These are phyloP conservation scores for Drosophila prostipennis DNA, from an alignment of 2,888 invertebrate species.

Conservation along the genomic window DNA sequence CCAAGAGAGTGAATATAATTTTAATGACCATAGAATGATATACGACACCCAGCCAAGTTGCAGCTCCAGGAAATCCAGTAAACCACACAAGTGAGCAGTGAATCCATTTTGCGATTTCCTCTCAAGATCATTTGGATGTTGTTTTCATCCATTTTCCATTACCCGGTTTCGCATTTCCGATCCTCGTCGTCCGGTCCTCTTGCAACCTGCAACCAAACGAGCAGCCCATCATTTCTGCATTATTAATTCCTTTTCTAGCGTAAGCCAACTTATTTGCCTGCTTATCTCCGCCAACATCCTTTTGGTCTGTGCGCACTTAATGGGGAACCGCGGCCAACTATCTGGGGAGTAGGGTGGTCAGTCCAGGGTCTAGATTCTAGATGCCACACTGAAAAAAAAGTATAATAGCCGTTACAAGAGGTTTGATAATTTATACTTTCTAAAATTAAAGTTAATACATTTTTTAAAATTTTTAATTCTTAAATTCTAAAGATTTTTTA, in stretches of 20 bases:
- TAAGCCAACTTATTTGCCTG: slow-evolving; percentile 61
- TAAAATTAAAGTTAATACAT: no score
- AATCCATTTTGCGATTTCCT: slow-evolving; percentile 14
- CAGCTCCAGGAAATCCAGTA: not conserved
- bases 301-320: slow-evolving; percentile 55
- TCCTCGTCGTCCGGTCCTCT: slow-evolving; percentile 6
- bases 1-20: not conserved
- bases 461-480: no score
- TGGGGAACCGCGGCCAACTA: slow-evolving; percentile 37
- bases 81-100: slow-evolving; percentile 1
- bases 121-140: slow-evolving; percentile 9
- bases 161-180: slow-evolving; percentile 33
- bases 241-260: slow-evolving; percentile 45
- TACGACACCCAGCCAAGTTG: not conserved
- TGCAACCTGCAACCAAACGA: slow-evolving; percentile 7
- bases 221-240: slow-evolving; percentile 42
- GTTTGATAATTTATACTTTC: no score
- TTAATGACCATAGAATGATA: not conserved
- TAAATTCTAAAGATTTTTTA: no score
- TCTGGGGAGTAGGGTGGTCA: slow-evolving; percentile 30
- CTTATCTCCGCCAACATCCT: slow-evolving; percentile 72
- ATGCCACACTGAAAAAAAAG: slow-evolving; percentile 4
- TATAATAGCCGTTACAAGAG: not conserved
- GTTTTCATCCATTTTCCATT: slow-evolving; percentile 19
- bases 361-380: slow-evolving; percentile 7